phyloP scores from a whole-genome alignment of 2,113 vertebrate genomes.

The Crypturellus undulatus region DNA sequence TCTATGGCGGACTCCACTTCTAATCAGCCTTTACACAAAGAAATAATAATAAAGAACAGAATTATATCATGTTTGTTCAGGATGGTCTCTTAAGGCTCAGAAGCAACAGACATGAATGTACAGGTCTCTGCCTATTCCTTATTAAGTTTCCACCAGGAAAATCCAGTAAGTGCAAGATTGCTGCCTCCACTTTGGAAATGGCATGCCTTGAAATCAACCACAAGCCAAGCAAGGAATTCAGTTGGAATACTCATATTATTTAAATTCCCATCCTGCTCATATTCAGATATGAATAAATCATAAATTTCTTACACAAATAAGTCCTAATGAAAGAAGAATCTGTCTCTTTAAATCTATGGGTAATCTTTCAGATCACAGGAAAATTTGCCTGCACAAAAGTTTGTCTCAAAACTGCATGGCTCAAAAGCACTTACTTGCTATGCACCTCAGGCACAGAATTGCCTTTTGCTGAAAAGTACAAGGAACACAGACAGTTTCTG shows the following conservation, averaged over 20 bases:
- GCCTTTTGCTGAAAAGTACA: slow-evolving; percentile 1
- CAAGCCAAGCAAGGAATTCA: background rate
- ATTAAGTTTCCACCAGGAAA: background rate
- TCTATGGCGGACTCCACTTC: background rate
- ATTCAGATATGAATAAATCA: slow-evolving; percentile 11
- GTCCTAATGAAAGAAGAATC: background rate
- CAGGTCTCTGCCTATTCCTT: background rate
- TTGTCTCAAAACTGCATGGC: background rate
- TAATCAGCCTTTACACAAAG: background rate
- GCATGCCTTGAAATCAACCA: background rate
- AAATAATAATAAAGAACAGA: background rate
- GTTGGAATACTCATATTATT: background rate
- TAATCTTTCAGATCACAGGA: background rate
- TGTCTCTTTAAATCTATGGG: background rate
- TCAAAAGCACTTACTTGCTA: slow-evolving; percentile 20
- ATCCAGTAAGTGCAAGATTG: background rate
- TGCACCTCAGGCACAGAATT: slow-evolving; percentile 13
- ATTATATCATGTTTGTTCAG: background rate
- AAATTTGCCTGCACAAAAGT: slow-evolving; percentile 15
- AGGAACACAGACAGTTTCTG: background rate
- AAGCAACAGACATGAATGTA: background rate
- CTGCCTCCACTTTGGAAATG: background rate
- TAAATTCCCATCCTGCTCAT: background rate
- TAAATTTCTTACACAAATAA: background rate
- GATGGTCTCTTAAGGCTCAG: background rate